Evolutionary conservation across 2,797 vertebrate genomes (phyloP).

Genomic region (Enteromius viviparus): DNA sequence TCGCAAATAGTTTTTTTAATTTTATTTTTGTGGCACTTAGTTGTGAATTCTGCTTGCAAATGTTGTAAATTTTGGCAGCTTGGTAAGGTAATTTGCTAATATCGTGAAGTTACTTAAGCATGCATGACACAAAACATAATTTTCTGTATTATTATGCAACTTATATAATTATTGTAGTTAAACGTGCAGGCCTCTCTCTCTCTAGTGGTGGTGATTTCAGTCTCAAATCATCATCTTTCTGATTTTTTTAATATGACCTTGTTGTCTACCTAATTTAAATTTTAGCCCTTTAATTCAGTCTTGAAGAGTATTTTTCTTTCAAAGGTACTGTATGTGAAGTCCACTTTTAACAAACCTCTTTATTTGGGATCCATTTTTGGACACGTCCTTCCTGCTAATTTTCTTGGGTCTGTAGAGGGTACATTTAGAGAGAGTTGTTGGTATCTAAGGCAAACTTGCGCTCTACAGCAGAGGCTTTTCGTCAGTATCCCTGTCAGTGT

Average conservation of each 20-base stretch:
- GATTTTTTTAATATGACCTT: neutral
- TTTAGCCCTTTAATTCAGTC: neutral
- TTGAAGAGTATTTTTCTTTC: neutral
- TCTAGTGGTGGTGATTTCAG: neutral
- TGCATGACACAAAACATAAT: neutral
- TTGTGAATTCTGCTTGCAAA: neutral
- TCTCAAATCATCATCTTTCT: neutral
- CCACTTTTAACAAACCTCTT: neutral
- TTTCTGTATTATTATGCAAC: neutral
- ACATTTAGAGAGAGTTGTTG: neutral
- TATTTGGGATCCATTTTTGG: neutral
- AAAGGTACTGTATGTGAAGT: too few relatives aligned
- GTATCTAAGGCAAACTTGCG: neutral
- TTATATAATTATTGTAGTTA: neutral
- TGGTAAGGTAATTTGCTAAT: neutral
- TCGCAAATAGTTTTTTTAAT: neutral
- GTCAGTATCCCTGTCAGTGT: slow-evolving; percentile 4
- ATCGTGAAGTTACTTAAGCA: neutral
- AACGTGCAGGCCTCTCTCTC: too few relatives aligned
- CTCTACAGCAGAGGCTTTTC: neutral
- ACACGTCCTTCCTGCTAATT: neutral
- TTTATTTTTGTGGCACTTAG: neutral
- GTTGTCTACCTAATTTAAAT: neutral
- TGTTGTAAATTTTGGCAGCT: neutral
- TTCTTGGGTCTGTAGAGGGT: neutral